These are phyloP conservation scores for Drosophila picticornis DNA, from an alignment of 2,888 invertebrate genomes.

Conservation along the genomic window DNA sequence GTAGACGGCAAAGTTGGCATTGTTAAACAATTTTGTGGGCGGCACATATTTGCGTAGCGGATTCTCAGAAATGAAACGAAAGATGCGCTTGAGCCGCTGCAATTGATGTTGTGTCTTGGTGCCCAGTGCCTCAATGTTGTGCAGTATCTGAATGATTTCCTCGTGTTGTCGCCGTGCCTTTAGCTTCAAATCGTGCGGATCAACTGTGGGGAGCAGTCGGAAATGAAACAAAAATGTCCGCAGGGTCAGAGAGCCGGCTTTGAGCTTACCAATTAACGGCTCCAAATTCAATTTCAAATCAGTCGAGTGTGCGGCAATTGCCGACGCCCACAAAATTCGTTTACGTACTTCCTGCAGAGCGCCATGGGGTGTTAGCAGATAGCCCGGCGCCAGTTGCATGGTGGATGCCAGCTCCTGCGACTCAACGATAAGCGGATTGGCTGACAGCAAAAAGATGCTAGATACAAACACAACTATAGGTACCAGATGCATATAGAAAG, in stretches of 20 bases:
- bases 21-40: conserved; percentile 73
- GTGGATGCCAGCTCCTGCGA: conserved; percentile 81
- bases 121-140: conserved; percentile 78
- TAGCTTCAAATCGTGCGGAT: conserved; percentile 71
- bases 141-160: conserved; percentile 80
- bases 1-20: conserved; percentile 81
- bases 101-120: conserved; percentile 74
- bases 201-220: conserved; percentile 69
- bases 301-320: conserved; percentile 78
- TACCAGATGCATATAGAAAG: background rate
- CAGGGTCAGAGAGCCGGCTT: conserved; percentile 5
- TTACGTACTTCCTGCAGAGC: conserved; percentile 83
- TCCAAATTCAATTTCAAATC: conserved; percentile 83
- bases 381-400: conserved; percentile 82
- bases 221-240: conserved; percentile 57
- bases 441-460: conserved; percentile 79
- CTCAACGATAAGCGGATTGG: conserved; percentile 83
- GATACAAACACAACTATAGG: background rate
- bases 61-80: conserved; percentile 81
- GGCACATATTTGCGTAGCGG: conserved; percentile 83
- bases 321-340: conserved; percentile 83
- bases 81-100: conserved; percentile 74
- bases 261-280: conserved; percentile 80
- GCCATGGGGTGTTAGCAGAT: conserved; percentile 82
- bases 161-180: conserved; percentile 79